Base-by-base conservation (phyloP, 2,113 vertebrate genomes). In the Irena cyanogastra region DNA sequence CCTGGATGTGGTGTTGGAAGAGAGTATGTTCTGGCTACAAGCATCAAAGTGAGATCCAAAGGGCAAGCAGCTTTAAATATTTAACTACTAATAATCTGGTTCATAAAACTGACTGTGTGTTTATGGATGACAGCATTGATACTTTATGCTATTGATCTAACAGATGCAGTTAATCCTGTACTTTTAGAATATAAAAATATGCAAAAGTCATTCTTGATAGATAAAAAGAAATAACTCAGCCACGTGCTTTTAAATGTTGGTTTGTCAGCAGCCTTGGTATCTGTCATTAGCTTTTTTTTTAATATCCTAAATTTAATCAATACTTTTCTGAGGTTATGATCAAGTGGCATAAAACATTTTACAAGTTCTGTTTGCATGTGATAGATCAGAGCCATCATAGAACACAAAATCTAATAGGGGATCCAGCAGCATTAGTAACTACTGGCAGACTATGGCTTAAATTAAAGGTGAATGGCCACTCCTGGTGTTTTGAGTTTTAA, bases 61-160 rank as follows among this genome's bases (percentile, higher is more conserved):
- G 84, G 88, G 53, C 83, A 75, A 83, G 63, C 70, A 87, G 94
- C 93, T 87, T 96, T 89, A 93, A 96, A 96, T 94, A 90, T 95
- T 97, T 84, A 94, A 90, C 83, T 81, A 50, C 89, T 89, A 79
- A 91, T 89, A 79, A 95, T 90, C 85, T 93, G 83, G 52, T 90
- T 92, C 72, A 44, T 88, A 94, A 79, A 93, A 83, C 57, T 57
- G 65, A 33, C 68, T 68, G 65, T 52, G 70, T 93, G 90, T 94
- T 83, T 66, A 82, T 81, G 64, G 87, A 80, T 76, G 92, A 52
- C 7, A 47, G 37, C 42, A 59, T 64, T 74, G 83, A 91, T 83
- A 45, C 83, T 92, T 89, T 37, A 19, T 52, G 30, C 76, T 91
- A 75, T 71, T 87, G 94, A 91, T 92, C 64, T 91, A 77, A 71